These are phyloP conservation scores for Spilogale gracilis DNA, from an alignment of 2,113 vertebrate species.

Conservation along the genomic window DNA sequence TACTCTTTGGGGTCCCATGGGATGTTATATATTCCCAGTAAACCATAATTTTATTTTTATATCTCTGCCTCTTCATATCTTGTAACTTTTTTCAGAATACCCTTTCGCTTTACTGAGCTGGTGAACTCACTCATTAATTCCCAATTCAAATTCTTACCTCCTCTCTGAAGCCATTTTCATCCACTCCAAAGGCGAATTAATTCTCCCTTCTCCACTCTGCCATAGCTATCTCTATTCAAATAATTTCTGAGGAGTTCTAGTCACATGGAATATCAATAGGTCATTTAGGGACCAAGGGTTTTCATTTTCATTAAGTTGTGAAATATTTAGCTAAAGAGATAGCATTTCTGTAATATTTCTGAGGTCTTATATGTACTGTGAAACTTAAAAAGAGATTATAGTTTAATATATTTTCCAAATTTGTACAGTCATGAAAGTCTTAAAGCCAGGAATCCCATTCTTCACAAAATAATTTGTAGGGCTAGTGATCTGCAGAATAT, in stretches of 20 bases:
- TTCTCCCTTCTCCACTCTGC: not conserved
- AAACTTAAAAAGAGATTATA: constrained; percentile 29
- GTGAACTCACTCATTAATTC: not conserved
- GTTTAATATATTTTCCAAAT: not conserved
- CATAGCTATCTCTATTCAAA: not conserved
- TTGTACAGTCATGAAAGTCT: not conserved
- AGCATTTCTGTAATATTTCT: constrained; percentile 35
- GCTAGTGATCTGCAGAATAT: not conserved
- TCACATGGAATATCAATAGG: not conserved
- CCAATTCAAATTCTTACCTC: not conserved
- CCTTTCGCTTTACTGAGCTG: not conserved
- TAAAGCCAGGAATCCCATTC: not conserved
- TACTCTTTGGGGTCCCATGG: not conserved
- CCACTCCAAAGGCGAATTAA: not conserved
- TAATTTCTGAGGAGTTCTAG: not conserved
- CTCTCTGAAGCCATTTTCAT: not conserved
- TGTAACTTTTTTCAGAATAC: not conserved
- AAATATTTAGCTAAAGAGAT: constrained; percentile 32
- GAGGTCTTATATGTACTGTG: not conserved
- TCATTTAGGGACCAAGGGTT: not conserved
- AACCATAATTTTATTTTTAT: constrained; percentile 24
- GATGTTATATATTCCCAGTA: not conserved
- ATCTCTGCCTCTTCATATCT: not conserved
- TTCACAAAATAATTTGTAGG: not conserved
- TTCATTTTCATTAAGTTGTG: constrained; percentile 12